These are phyloP conservation scores for Morbakka virulenta DNA, from an alignment of 30 jellyfish, hydroid and myxozoan genomes.

Conservation along the genomic window DNA sequence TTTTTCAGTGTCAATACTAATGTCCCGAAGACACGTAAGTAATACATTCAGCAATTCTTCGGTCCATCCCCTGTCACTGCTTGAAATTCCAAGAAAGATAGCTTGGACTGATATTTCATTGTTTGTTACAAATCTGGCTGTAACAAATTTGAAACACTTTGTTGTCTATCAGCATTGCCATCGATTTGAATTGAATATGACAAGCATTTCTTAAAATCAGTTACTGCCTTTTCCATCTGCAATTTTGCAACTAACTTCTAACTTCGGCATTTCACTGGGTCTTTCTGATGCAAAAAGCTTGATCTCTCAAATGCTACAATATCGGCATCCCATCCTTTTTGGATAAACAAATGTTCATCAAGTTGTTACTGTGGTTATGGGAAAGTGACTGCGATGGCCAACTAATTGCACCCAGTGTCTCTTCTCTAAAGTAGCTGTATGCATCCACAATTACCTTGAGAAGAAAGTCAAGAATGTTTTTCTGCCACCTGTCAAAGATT, in stretches of 20 bases:
- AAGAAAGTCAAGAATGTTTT: conserved; percentile 21
- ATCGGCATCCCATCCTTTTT: conserved; percentile 60
- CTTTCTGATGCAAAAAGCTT: conserved; percentile 31
- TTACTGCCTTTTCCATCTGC: not conserved
- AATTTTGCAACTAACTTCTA: conserved; percentile 12
- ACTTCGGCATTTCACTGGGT: conserved; percentile 46
- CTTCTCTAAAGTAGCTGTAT: conserved; percentile 34
- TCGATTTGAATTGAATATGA: not conserved
- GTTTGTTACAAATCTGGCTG: not conserved
- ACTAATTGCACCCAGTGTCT: conserved; percentile 59
- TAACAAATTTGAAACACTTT: not conserved
- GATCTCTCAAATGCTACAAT: conserved; percentile 34
- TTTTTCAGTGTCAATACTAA: conserved; percentile 18
- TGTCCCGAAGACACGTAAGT: conserved; percentile 6
- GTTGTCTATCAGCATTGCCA: not conserved
- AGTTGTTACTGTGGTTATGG: conserved; percentile 27
- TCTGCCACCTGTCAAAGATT: conserved; percentile 13
- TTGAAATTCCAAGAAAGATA: conserved; percentile 37
- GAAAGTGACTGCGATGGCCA: conserved; percentile 62
- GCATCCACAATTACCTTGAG: conserved; percentile 48
- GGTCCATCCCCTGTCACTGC: conserved; percentile 46
- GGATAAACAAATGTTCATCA: conserved; percentile 10
- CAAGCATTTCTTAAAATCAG: not conserved
- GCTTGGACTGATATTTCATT: conserved; percentile 29
- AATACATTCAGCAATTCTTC: conserved; percentile 24